These are phyloP conservation scores for Octodon degus DNA, from an alignment of 2,113 vertebrate genomes.

Conservation along the genomic window DNA sequence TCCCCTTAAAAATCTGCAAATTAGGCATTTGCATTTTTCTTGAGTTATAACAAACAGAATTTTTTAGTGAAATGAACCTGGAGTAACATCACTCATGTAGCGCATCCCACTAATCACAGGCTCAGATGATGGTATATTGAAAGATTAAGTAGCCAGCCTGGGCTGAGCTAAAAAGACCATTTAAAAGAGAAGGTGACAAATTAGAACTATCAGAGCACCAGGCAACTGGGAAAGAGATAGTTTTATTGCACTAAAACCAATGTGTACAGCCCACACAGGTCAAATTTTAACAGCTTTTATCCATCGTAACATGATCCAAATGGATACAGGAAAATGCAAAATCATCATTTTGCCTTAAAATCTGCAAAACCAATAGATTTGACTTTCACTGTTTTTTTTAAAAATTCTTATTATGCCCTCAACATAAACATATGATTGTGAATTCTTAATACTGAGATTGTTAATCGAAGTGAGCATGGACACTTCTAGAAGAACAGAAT, in stretches of 20 bases:
- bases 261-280: rapidly evolving
- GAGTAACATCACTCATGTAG: neutral
- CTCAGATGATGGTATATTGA: neutral
- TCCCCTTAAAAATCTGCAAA: neutral
- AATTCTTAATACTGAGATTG: neutral
- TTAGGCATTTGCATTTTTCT: neutral
- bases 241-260: neutral
- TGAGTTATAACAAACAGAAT: neutral
- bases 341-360: neutral
- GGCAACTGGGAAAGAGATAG: neutral
- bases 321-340: neutral
- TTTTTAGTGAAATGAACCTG: neutral
- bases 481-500: neutral
- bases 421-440: neutral
- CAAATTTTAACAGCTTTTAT: neutral
- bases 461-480: neutral
- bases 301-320: neutral
- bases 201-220: neutral
- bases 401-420: neutral
- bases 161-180: neutral
- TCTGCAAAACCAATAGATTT: neutral
- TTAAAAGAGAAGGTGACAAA: neutral
- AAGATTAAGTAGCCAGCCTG: neutral
- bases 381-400: neutral
- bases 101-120: neutral